Base-by-base conservation (phyloP, 1,140 invertebrate genomes). In the Heliconius melpomene region DNA sequence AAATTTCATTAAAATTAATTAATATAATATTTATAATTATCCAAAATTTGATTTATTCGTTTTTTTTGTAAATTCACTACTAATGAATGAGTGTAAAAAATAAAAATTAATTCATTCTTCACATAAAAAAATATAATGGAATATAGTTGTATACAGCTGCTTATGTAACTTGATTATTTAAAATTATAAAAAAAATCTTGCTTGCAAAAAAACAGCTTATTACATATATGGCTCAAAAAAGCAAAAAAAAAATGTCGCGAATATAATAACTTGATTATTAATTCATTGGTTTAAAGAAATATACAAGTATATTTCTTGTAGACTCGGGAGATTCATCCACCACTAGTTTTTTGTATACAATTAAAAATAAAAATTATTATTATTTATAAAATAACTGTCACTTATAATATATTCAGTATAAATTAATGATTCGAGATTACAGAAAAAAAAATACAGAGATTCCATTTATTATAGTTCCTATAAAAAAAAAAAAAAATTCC, bases 101-200 rank as follows among this genome's bases (percentile, higher is more conserved):
- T n/a, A 60, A 60, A 23, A 60, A 60, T 1, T 46, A 11, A 16
- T 46, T 60, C 8, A n/a, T 60, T 66, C 2, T 26, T 66, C 9
- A 29, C n/a, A 26, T 29, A 66, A 16, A 66, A 57, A 66, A 66
- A 66, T 66, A 66, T 66, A 66, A 66, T 66, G 60, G 60, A 66
- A 66, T 66, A 66, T 66, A 66, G 60, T 66, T 66, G 60, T 66
- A 66, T 66, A 66, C 60, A 29, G 60, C 3, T 66, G 60, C 20
- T 13, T 16, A 16, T 16, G 3, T 46, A 6, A 16, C 16, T 5
- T 46, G 40, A 46, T 60, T 23, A 26, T 23, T 26, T 26, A n/a
- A 66, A 29, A 66, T 26, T 26, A 26, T 60, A 3, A 66, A 26
- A 60, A 66, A 3, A 60, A 1, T 9, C n/a, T 60, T n/a, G 2